Base-by-base conservation (phyloP, 2,888 invertebrate genomes). In the Onthophagus sagittarius region DNA sequence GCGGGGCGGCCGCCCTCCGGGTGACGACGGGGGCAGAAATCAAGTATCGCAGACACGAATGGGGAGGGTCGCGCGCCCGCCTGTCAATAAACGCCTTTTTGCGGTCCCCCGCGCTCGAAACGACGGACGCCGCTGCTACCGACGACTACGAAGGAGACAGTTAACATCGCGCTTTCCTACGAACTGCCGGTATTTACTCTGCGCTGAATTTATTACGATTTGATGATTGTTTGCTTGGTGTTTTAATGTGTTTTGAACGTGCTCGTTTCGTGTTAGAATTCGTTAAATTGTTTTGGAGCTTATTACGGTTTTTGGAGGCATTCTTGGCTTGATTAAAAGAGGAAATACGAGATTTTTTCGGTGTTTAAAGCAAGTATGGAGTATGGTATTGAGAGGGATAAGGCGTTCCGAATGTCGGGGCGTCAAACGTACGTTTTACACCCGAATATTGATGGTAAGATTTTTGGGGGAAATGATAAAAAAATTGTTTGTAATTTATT, bases 71-170 rank as follows among this genome's bases (percentile, higher is more conserved):
- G 80, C 72, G 73, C 81, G 82, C 82, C 82, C 81, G 82, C 82
- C 82, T 82, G 83, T 83, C 83, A 82, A 83, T 83, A 83, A 83
- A 82, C 82, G 82, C 83, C 82, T 83, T 83, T 83, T 83, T 82
- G 83, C 81, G 81, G 79, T 79, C 78, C 80, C 79, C 80, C 78
- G 31, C 15, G 23, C 67, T 5, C 67, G 63, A 63, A 5, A 23
- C 15, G 9, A 15, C 15, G 15, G 64, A 64, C 64, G 64, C 64
- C 13, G 23, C 67, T n/a, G 31, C 67, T 23, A 23, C n/a, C 67
- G 31, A 53, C 39, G 39, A 53, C 39, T 7, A 53, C 39, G 39
- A 53, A 53, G 9, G 39, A 2, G 39, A 7, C 39, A 53, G 39
- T 53, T 11, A 11, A 11, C 31, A n/a, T 6, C n/a, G 67, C 67